Conservation (phyloP, 2,888 invertebrate genomes). For the Zelleria hepariella region DNA sequence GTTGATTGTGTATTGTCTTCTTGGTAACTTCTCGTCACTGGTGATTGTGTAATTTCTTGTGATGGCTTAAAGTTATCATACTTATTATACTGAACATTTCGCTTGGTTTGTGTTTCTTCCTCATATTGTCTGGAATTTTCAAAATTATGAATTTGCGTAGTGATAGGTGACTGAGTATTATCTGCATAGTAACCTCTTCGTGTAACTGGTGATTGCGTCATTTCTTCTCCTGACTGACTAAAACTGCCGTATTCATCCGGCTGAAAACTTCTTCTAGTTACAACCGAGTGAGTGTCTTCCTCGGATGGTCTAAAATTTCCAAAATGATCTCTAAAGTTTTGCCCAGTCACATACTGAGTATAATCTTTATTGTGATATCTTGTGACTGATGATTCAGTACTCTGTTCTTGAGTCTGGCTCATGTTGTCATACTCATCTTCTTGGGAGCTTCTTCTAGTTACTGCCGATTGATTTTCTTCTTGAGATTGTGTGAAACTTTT, state of each 20-base stretch:
- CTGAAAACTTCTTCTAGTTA: background rate
- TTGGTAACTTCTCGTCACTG: background rate
- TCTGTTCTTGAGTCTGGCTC: constrained; percentile 18
- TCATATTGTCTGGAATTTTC: background rate
- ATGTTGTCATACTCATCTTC: background rate
- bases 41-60: constrained; percentile 11
- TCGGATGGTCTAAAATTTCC: background rate
- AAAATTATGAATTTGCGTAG: background rate
- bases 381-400: background rate
- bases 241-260: background rate
- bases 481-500: background rate
- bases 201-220: background rate
- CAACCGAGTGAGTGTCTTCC: background rate
- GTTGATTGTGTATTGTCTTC: constrained; percentile 12
- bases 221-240: background rate
- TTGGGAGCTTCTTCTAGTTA: constrained; percentile 1
- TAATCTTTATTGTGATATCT: background rate
- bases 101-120: background rate
- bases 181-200: background rate
- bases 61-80: constrained; percentile 14
- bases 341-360: background rate
- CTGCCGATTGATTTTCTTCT: background rate
- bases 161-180: background rate
- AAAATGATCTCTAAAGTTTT: background rate
- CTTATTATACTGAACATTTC: background rate